Percentiles rank a stretch among this genome's conserved stretches.
Conservation (phyloP, 2,888 invertebrate genomes). For the Anodontia alba region DNA sequence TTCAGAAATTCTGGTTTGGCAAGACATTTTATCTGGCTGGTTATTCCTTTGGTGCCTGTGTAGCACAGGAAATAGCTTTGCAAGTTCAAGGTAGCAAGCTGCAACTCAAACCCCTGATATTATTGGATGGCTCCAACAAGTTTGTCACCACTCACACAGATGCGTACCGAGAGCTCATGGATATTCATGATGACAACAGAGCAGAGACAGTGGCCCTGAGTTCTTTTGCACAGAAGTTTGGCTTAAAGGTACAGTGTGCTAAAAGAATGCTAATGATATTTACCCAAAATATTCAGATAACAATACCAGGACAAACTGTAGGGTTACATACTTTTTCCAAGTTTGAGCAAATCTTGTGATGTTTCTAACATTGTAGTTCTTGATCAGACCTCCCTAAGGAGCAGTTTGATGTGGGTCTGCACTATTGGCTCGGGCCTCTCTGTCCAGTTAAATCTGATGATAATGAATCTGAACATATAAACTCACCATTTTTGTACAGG, state of each 20-base stretch:
- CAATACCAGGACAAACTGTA: too few relatives aligned
- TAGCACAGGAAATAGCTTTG: slow-evolving; percentile 97
- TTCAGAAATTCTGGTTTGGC: not conserved
- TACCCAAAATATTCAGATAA: too few relatives aligned
- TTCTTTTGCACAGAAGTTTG: slow-evolving; percentile 80
- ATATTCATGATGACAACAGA: slow-evolving; percentile 63
- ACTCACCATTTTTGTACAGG: too few relatives aligned
- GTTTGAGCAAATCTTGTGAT: too few relatives aligned
- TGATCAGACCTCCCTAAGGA: too few relatives aligned
- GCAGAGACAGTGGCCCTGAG: slow-evolving; percentile 78
- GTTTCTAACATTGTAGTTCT: too few relatives aligned
- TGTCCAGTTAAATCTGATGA: too few relatives aligned
- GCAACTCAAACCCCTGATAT: slow-evolving; percentile 87
- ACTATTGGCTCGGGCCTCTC: too few relatives aligned
- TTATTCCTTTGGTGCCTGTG: slow-evolving; percentile 97
- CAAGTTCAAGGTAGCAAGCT: slow-evolving; percentile 89
- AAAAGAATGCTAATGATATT: too few relatives aligned
- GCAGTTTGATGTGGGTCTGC: too few relatives aligned
- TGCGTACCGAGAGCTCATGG: slow-evolving; percentile 72
- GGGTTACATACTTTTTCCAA: too few relatives aligned
- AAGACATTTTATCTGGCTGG: slow-evolving; percentile 94
- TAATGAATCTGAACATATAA: too few relatives aligned
- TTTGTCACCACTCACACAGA: slow-evolving; percentile 85
- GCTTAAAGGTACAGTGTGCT: slow-evolving; percentile 30
- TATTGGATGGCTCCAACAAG: slow-evolving; percentile 92